Base-by-base conservation (phyloP, 2,888 invertebrate species). In the Alentia gelatinosa region DNA sequence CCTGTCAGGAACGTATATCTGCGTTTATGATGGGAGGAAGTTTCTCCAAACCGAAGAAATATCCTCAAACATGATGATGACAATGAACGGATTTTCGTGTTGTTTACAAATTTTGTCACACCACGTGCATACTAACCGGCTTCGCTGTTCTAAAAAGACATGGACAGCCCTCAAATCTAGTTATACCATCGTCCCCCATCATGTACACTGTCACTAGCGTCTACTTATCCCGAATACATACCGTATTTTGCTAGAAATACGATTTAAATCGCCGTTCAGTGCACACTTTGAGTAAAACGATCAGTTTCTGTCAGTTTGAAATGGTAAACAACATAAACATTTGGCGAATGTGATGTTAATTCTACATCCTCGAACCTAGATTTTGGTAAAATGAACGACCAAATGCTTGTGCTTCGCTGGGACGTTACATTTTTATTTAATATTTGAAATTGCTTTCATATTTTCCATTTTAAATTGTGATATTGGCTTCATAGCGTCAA, bases 91-190 rank as follows among this genome's bases (percentile, higher is more conserved):
- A 19, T 79, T 79, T 39, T 79, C 12, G 37, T 19, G 79, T 79
- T 79, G 79, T 79, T 79, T 79, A 79, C 79, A 79, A 37, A 79
- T 35, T 39, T 33, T 35, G 5, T n/a, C 39, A 15, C 39, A 37
- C 79, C 79, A 79, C 79, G 79, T 79, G 79, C 79, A 79, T 19
- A 37, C 23, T 79, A 37, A 37, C 79, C 79, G 79, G 79, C 79
- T 15, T 79, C 39, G 15, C 15, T 30, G 68, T 4, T n/a, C 30
- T 30, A 15, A 26, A 68, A 68, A 68, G n/a, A 3, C 33, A 30
- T 26, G 30, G 4, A 4, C 68, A 19, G 23, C 5, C 26, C 30
- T 68, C 68, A 19, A 30, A 30, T 30, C 30, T 68, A 26, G 30
- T 9, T 5, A 56, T 19, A 56, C 56, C n/a, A 56, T 56, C n/a